A percentile compares a stretch with the other conserved stretches of the same genome.
These are phyloP conservation scores for Threskiornis aethiopicus DNA, from an alignment of 2,797 vertebrate genomes.

Conservation along the genomic window DNA sequence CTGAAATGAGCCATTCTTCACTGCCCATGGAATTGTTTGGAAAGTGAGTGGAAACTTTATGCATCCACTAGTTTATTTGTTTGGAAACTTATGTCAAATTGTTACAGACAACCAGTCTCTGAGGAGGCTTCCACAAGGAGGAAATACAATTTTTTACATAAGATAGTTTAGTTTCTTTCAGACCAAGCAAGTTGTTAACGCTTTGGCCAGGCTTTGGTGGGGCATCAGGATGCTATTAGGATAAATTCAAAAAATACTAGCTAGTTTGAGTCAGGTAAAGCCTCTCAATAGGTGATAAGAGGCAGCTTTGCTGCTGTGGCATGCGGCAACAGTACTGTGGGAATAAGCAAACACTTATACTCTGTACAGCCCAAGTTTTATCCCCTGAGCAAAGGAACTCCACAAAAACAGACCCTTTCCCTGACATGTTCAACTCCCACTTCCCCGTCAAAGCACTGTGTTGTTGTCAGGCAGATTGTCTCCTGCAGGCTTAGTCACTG, in stretches of 20 bases:
- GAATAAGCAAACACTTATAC: neutral
- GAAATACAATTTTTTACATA: neutral
- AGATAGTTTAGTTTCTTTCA: neutral
- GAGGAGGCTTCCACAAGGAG: neutral
- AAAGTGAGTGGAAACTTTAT: neutral
- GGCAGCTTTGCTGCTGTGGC: neutral
- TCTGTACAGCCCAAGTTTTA: neutral
- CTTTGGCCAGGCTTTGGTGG: neutral
- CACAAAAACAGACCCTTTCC: neutral
- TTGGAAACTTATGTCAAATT: neutral
- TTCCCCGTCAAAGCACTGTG: neutral
- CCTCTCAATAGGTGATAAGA: neutral
- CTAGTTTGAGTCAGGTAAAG: neutral
- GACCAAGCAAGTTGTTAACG: neutral
- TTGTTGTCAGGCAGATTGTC: neutral
- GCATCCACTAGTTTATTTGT: neutral
- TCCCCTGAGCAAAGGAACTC: neutral
- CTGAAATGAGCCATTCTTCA: neutral
- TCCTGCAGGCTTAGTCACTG: neutral
- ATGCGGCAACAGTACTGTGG: neutral
- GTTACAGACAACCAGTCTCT: neutral
- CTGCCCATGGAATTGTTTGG: neutral
- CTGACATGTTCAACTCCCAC: neutral
- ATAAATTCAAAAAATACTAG: neutral
- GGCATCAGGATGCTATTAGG: neutral